Base-by-base conservation (phyloP, 2,888 invertebrate genomes). In the Andrena camellia region DNA sequence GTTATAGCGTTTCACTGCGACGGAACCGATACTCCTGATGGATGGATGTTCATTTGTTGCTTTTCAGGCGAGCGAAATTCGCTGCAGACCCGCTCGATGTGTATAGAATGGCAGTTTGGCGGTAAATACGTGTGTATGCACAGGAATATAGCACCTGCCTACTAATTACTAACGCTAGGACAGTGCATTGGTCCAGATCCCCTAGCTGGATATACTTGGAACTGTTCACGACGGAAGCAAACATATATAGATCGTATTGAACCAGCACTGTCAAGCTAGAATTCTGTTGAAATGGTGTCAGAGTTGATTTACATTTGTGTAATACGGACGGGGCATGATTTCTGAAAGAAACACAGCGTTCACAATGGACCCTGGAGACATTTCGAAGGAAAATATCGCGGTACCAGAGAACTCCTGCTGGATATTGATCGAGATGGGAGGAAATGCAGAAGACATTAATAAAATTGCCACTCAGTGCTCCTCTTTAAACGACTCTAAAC, bases 101-200 rank as follows among this genome's bases (percentile, higher is more conserved):
- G 62, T 29, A 35, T 35, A 62, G 59, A 75, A 68, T 70, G 35
- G 23, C 23, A 33, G 33, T 59, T 42, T 35, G 29, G 20, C 5
- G 17, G 66, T 54, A 66, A 73, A 60, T 52, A 66, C 35, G 54
- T 62, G 70, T 23, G 69, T 52, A 13, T 54, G 66, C 59, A 52
- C 23, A 62, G 33, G 70, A 50, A 63, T 63, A 69, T 70, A 69
- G 54, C 35, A 71, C 70, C 64, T 73, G 73, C 42, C 78, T 71
- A 68, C 83, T 83, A 84, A 84, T 84, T 84, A 75, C 70, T 42
- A 54, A 29, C 71, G 26, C 42, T 68, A 26, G 70, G 52, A 67
- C 73, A 70, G 69, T 67, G 52, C 67, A 64, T 62, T 59, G 78
- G 81, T 74, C 78, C 57, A 59, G 42, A 68, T 78, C 70, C 69